Conservation (phyloP, 2,797 vertebrate genomes). For the Phrynocephalus guinanensis region DNA sequence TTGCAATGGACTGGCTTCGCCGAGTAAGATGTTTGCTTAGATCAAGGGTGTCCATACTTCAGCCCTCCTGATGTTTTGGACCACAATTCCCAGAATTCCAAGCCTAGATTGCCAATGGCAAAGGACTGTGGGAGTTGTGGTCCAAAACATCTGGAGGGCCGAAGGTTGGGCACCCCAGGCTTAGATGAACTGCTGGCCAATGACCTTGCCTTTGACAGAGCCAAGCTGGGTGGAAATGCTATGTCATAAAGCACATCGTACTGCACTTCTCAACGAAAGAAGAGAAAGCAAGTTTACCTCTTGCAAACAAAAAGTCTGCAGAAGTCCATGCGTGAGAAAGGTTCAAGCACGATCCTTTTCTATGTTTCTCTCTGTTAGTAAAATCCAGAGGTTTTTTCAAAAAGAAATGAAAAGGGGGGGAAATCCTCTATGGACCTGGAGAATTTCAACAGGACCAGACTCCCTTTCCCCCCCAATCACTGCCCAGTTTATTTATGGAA, state of each 20-base stretch:
- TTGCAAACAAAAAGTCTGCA: neutral
- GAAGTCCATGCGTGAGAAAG: neutral
- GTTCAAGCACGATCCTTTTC: neutral
- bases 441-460: no score
- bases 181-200: neutral
- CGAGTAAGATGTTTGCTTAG: no score
- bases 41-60: neutral
- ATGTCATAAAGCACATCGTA: neutral
- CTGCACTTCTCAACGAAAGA: neutral
- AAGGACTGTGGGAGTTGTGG: no score
- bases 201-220: neutral
- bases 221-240: neutral
- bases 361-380: neutral
- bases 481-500: neutral
- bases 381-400: neutral
- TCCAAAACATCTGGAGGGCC: no score
- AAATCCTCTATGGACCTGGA: neutral
- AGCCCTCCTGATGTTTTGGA: no score
- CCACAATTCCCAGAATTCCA: no score
- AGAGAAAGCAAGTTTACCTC: neutral
- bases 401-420: no score
- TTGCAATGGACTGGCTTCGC: no score
- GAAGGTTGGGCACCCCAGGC: no score
- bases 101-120: no score
- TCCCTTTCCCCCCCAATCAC: neutral